Evolutionary conservation across 2,888 invertebrate species (phyloP).

Genomic region (Crossocerus cetratus): DNA sequence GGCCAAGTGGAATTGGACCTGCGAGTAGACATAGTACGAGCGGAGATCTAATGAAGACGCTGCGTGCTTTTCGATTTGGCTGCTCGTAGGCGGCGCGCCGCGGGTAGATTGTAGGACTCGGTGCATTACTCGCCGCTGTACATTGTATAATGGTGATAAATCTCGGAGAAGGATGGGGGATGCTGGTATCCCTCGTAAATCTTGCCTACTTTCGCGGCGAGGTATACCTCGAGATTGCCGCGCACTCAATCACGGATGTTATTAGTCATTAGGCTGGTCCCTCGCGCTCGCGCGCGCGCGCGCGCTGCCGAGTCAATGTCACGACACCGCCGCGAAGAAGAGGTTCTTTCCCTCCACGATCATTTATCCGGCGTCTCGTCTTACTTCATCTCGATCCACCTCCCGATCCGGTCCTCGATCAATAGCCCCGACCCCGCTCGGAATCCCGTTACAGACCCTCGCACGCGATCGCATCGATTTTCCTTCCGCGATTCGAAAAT

Average conservation of each 20-base stretch:
- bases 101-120: background rate
- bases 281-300: too few relatives aligned
- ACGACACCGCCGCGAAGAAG: slow-evolving; percentile 38
- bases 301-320: slow-evolving; percentile 54
- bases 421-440: slow-evolving; percentile 48
- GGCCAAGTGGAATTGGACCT: too few relatives aligned
- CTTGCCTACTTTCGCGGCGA: slow-evolving; percentile 33
- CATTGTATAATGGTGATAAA: slow-evolving; percentile 37
- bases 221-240: slow-evolving; percentile 12
- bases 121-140: slow-evolving; percentile 1
- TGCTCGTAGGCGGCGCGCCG: too few relatives aligned
- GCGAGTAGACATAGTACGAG: too few relatives aligned
- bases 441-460: slow-evolving; percentile 65
- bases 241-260: slow-evolving; percentile 40
- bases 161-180: slow-evolving; percentile 21
- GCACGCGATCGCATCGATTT: slow-evolving; percentile 67
- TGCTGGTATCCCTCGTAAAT: slow-evolving; percentile 32
- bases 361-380: slow-evolving; percentile 46
- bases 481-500: slow-evolving; percentile 58
- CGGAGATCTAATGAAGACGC: too few relatives aligned
- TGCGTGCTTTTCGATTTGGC: too few relatives aligned
- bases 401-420: slow-evolving; percentile 44
- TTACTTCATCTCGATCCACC: slow-evolving; percentile 41
- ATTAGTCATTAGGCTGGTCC: slow-evolving; percentile 52
- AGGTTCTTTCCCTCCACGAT: slow-evolving; percentile 51